These are phyloP conservation scores for Opisthocomus hoazin DNA, from an alignment of 2,113 vertebrate genomes.

Conservation along the genomic window DNA sequence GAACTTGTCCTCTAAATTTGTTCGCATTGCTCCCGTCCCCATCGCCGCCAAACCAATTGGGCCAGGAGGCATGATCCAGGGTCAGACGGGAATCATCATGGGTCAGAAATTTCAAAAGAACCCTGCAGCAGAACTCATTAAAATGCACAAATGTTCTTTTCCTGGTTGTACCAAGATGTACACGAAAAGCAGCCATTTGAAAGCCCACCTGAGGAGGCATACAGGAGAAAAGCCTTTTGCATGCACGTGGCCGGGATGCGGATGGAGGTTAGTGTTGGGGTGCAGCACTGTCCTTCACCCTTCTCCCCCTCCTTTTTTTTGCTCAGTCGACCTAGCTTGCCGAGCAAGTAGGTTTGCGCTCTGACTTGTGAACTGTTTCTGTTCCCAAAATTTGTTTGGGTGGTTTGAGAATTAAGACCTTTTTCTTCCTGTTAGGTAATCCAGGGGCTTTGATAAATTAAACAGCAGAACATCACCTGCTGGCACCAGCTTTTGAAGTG, in stretches of 20 bases:
- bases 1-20: conserved; percentile 86
- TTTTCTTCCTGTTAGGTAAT: neutral
- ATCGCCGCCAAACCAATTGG: conserved; percentile 90
- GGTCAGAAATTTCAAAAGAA: conserved; percentile 91
- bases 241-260: conserved; percentile 92
- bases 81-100: conserved; percentile 76
- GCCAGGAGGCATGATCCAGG: conserved; percentile 74
- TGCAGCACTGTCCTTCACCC: neutral
- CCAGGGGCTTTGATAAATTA: neutral
- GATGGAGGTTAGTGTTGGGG: conserved; percentile 87
- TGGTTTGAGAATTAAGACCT: neutral
- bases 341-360: neutral
- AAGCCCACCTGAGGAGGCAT: conserved; percentile 92
- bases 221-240: conserved; percentile 95
- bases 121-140: conserved; percentile 88
- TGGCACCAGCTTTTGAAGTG: neutral
- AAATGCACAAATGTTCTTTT: conserved; percentile 97
- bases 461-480: neutral
- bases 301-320: neutral
- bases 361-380: neutral
- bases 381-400: neutral
- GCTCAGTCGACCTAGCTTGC: neutral
- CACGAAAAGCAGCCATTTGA: conserved; percentile 96
- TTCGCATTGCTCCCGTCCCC: conserved; percentile 92
- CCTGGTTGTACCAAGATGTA: conserved; percentile 96